Base-by-base conservation (phyloP, 2,888 invertebrate genomes). In the Pyrrhia umbra region DNA sequence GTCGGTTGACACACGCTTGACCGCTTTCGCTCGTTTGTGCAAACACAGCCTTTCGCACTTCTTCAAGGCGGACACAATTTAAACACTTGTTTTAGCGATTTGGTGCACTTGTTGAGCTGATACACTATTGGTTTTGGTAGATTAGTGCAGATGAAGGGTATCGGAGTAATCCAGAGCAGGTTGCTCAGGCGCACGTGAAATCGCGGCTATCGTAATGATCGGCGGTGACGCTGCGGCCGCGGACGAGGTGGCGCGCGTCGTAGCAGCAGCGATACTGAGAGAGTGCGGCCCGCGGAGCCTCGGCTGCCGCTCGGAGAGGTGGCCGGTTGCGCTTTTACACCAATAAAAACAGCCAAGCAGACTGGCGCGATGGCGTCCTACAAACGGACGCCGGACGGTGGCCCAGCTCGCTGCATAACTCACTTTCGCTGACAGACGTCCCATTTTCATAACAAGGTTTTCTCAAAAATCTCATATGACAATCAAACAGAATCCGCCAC, bases 21-120 rank as follows among this genome's bases (percentile, higher is more conserved):
- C 90, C 90, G 92, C 93, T 92, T 93, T 92, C 92, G 91, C 92
- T 89, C 81, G 84, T 81, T 86, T 84, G 83, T 85, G 85, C 87
- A 90, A 90, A 88, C 87, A 85, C 87, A 85, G 82, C 79, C 83
- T 84, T 83, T 79, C 70, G 72, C 72, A 70, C 78, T 78, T 65
- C 58, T 76, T 57, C 40, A 62, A 67, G 52, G 25, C 71, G 56
- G 71, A 65, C 71, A 61, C 70, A 72, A 68, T 68, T 75, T 56
- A 75, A 73, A 61, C 77, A 81, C 80, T 81, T 51, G 57, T 59
- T 68, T 16, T 10, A 75, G 63, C 62, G 58, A 63, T 45, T 25
- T 40, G 50, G 25, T 54, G 46, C 57, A 75, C 71, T 63, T 23
- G 9, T 61, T 68, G 21, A 27, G 40, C 30, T 42, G 18, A 59